Evolutionary conservation across 2,113 vertebrate genomes (phyloP).

Genomic region (Passer domesticus): DNA sequence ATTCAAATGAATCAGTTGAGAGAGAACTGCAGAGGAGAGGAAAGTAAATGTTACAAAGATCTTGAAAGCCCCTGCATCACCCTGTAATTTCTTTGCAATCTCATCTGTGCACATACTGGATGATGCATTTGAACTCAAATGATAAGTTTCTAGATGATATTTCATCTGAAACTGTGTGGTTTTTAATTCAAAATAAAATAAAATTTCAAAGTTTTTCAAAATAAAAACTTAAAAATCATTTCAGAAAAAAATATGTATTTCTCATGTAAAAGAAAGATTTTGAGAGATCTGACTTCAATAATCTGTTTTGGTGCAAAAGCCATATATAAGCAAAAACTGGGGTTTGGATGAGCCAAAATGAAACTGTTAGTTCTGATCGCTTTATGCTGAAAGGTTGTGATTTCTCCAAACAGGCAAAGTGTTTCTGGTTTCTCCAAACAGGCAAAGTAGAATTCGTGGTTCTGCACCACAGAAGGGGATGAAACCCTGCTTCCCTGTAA

Average conservation of each 20-base stretch:
- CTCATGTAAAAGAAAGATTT: background rate
- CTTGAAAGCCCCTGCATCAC: background rate
- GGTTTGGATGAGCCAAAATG: background rate
- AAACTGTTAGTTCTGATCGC: background rate
- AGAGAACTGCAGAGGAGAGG: background rate
- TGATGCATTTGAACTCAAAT: background rate
- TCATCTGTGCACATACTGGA: background rate
- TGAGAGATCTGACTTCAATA: background rate
- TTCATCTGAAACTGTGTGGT: background rate
- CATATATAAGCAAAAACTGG: background rate
- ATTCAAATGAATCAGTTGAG: background rate
- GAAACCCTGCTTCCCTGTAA: background rate
- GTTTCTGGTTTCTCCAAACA: background rate
- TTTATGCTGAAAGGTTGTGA: background rate
- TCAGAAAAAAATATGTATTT: background rate
- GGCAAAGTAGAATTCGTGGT: background rate
- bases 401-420: background rate
- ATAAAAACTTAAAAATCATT: background rate
- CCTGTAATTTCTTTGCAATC: background rate
- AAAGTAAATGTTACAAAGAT: background rate
- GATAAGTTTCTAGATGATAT: background rate
- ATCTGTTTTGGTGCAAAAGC: background rate
- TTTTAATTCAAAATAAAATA: background rate
- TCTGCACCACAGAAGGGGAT: background rate
- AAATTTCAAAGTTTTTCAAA: background rate